Percentiles rank a stretch among this genome's conserved stretches.
Conservation (phyloP, 1,140 invertebrate genomes). For the Procambarus virginalis region DNA sequence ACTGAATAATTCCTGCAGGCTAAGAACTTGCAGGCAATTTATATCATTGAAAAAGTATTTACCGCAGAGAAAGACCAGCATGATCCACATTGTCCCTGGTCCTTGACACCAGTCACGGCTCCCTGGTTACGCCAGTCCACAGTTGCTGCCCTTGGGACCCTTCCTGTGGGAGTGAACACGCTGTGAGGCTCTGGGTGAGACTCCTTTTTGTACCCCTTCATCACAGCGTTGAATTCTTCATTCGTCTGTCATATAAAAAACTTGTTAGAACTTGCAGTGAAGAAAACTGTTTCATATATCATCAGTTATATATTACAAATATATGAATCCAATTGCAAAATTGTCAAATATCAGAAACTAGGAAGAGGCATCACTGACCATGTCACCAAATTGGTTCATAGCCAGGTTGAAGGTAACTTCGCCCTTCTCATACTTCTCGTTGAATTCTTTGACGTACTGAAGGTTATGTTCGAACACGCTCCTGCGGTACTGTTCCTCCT, state of each 20-base stretch:
- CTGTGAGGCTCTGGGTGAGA: too few relatives aligned
- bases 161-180: too few relatives aligned
- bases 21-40: too few relatives aligned
- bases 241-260: too few relatives aligned
- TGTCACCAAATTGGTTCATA: slow-evolving; percentile 45
- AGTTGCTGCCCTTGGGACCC: slow-evolving; percentile 20
- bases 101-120: slow-evolving; percentile 92
- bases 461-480: slow-evolving; percentile 32
- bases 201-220: too few relatives aligned
- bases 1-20: too few relatives aligned
- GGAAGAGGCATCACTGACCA: slow-evolving; percentile 10
- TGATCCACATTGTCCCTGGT: slow-evolving; percentile 95
- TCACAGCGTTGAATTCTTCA: too few relatives aligned
- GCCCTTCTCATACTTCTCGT: slow-evolving; percentile 22
- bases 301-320: too few relatives aligned
- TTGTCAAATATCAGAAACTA: too few relatives aligned
- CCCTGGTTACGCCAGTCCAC: slow-evolving; percentile 93
- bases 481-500: slow-evolving; percentile 8
- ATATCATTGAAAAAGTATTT: neutral
- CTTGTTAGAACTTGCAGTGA: too few relatives aligned
- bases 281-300: too few relatives aligned
- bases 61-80: slow-evolving; percentile 93
- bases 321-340: too few relatives aligned
- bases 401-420: slow-evolving; percentile 19
- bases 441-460: slow-evolving; percentile 13